These are phyloP conservation scores for Mustela erminea DNA, from an alignment of 2,797 vertebrate species.

Conservation along the genomic window DNA sequence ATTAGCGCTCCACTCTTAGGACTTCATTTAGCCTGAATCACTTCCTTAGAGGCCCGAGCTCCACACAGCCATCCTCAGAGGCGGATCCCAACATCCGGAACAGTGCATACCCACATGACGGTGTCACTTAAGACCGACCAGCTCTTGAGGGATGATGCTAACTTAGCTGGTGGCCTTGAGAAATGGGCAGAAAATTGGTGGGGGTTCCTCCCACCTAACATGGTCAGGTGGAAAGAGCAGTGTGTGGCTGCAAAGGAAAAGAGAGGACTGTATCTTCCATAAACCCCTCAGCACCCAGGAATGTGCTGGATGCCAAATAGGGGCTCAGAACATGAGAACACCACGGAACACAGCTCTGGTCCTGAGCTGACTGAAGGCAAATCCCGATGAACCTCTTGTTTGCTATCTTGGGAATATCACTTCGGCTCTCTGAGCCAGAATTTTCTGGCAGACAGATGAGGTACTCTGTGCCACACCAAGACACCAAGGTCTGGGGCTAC, in stretches of 20 bases:
- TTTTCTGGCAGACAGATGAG: accelerated
- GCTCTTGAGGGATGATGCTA: neutral
- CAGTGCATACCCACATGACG: neutral
- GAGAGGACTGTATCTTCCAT: neutral
- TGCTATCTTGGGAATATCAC: neutral
- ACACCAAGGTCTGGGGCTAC: neutral
- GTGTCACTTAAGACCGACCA: neutral
- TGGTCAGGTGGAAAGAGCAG: neutral
- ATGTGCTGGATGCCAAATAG: neutral
- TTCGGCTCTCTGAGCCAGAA: neutral
- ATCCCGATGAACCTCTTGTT: neutral
- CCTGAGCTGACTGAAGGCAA: neutral
- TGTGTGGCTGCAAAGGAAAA: neutral
- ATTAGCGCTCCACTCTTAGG: neutral
- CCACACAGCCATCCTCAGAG: no score
- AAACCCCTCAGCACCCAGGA: neutral
- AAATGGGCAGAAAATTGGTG: neutral
- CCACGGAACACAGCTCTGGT: neutral
- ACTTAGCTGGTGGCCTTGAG: neutral
- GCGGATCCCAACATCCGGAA: neutral
- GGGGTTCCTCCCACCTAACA: neutral
- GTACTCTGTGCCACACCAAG: neutral
- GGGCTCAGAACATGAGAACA: neutral
- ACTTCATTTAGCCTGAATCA: neutral
- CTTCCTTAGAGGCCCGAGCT: neutral